Evolutionary conservation across 2,113 vertebrate genomes (phyloP).

Genomic region (Percina caprodes): DNA sequence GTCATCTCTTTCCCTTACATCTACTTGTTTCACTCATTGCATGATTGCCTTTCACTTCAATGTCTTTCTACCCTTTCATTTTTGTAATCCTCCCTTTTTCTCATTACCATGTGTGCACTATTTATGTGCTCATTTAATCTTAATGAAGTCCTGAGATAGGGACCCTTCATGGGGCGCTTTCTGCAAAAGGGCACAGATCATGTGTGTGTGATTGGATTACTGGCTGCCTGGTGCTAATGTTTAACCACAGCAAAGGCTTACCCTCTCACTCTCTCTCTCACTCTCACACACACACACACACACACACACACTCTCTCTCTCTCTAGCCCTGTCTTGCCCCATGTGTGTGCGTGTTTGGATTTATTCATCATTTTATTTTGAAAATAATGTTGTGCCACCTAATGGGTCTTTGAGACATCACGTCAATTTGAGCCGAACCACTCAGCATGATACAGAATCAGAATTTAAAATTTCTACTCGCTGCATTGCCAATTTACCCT

Average conservation of each 20-base stretch:
- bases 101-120: conserved; percentile 72
- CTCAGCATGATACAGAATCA: conserved; percentile 56
- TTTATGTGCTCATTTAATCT: conserved; percentile 80
- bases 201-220: conserved; percentile 84
- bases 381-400: conserved; percentile 77
- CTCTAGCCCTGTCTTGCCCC: not conserved
- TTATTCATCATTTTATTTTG: conserved; percentile 21
- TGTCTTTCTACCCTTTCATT: conserved; percentile 36
- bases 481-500: conserved; percentile 42
- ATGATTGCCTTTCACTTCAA: conserved; percentile 30
- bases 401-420: conserved; percentile 71
- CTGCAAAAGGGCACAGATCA: conserved; percentile 84
- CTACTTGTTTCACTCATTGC: conserved; percentile 22
- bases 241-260: conserved; percentile 68
- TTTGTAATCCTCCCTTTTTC: conserved; percentile 57
- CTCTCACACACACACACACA: conserved; percentile 37
- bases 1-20: not conserved
- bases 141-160: conserved; percentile 78
- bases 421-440: conserved; percentile 61
- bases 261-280: conserved; percentile 19
- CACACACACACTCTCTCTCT: not conserved
- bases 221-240: conserved; percentile 75
- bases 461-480: conserved; percentile 41
- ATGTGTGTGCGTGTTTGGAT: conserved; percentile 32
- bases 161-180: conserved; percentile 76